Percentiles rank a stretch among this genome's conserved stretches.
phyloP scores from a whole-genome alignment of 1,140 invertebrate species.

The Melanaphis sacchari region DNA sequence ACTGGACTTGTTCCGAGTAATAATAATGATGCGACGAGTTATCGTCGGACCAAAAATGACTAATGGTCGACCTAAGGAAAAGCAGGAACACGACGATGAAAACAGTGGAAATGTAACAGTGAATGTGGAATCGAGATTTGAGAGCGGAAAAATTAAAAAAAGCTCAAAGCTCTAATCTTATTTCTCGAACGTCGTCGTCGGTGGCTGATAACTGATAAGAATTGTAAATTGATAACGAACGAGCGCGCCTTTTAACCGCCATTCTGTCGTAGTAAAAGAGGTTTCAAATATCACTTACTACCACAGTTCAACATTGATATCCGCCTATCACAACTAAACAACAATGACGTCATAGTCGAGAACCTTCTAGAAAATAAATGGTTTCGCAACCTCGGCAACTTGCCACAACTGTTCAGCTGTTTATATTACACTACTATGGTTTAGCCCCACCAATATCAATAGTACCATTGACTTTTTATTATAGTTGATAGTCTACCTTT shows the following conservation, averaged over 20 bases:
- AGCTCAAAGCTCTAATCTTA: not conserved
- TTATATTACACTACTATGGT: not conserved
- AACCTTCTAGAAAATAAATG: not conserved
- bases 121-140: not conserved
- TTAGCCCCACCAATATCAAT: not conserved
- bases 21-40: not conserved
- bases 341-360: not conserved
- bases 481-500: too few relatives aligned
- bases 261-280: not conserved
- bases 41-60: not conserved
- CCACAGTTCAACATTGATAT: not conserved
- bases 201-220: not conserved
- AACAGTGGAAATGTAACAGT: not conserved
- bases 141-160: not conserved
- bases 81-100: not conserved
- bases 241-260: not conserved
- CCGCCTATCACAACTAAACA: not conserved
- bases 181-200: not conserved
- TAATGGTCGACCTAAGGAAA: not conserved
- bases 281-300: not conserved
- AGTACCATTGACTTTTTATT: too few relatives aligned
- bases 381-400: not conserved
- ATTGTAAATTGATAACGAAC: not conserved
- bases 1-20: not conserved
- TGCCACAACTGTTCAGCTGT: not conserved